Evolutionary conservation across 2,113 vertebrate species (phyloP), one percentile per base, ranked within the genome.

Genomic region (Leucopsar rothschildi): DNA sequence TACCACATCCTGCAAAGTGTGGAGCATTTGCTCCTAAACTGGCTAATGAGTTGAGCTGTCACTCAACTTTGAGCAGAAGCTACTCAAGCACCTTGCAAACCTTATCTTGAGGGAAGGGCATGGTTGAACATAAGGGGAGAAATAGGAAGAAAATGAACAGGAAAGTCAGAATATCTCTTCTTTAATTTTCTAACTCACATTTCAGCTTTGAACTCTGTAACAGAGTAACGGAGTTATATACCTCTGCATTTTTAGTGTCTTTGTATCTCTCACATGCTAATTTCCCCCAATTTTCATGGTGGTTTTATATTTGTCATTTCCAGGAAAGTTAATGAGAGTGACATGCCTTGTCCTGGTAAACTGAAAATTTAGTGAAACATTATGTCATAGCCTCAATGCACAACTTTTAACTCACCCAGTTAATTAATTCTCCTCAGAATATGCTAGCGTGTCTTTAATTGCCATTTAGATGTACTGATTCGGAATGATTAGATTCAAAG

Each of bases 341-440:
- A 53, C 27, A 20, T 68, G 21, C 39, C 15, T 24, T 73, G 60
- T 60, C 49, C 68, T 66, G 71, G 23, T 44, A 56, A 66, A 37
- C 33, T 55, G 33, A 89, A 95, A 90, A 71, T 66, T 49, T 60
- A 92, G 68, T 94, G 69, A 68, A 94, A 56, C 27, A 35, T 83
- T 59, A 69, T 42, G 27, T 83, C 59, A 44, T 55, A 91, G n/a
- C 20, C 49, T 92, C 70, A 78, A 19, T 90, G 24, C 27, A 71
- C 33, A 53, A 57, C 65, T 93, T 89, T 35, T 82, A 69, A 49
- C 70, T 42, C 72, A 65, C 6, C 8, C 23, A 49, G 44, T 60
- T 75, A 84, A 82, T 83, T 86, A 90, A 86, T 87, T 95, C 35
- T 83, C 28, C 60, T 81, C 75, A 82, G 78, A 76, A 35, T 91